Percentiles rank a stretch among this genome's conserved stretches.
Evolutionary conservation across 2,888 invertebrate genomes (phyloP).

Genomic region (Ceriagrion tenellum): DNA sequence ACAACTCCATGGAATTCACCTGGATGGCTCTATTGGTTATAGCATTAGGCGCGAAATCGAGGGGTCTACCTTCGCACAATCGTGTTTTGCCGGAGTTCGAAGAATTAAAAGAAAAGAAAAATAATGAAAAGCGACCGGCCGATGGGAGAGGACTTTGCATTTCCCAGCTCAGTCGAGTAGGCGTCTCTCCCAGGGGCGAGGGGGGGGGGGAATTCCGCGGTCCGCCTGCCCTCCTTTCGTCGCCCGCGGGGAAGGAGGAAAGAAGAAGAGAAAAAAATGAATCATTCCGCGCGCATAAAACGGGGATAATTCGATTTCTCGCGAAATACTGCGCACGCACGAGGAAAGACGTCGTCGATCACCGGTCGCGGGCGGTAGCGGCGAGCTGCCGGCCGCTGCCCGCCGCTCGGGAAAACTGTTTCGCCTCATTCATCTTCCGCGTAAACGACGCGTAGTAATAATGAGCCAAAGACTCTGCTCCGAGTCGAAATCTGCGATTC

Average conservation of each 20-base stretch:
- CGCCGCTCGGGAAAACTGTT: too few species aligned
- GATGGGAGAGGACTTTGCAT: not conserved
- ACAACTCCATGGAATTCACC: too few species aligned
- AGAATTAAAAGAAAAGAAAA: too few species aligned
- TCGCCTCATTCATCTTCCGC: not conserved
- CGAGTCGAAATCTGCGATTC: not conserved
- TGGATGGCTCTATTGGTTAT: too few species aligned
- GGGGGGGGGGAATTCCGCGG: not conserved
- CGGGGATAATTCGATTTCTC: slow-evolving; percentile 8
- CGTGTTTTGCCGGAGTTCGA: too few species aligned
- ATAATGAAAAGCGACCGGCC: not conserved
- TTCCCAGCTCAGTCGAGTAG: not conserved
- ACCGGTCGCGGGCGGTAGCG: too few species aligned
- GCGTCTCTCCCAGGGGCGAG: too few species aligned
- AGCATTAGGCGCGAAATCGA: too few species aligned
- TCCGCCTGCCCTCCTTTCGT: not conserved
- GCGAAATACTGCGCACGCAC: not conserved
- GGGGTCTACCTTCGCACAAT: too few species aligned
- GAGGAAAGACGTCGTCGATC: not conserved
- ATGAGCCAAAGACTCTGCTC: not conserved
- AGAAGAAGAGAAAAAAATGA: not conserved
- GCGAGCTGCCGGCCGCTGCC: not conserved
- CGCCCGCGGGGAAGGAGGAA: not conserved
- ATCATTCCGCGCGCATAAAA: not conserved
- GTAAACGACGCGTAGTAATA: not conserved